Base-by-base conservation (phyloP, 2,888 invertebrate genomes). In the Julus scanicus region DNA sequence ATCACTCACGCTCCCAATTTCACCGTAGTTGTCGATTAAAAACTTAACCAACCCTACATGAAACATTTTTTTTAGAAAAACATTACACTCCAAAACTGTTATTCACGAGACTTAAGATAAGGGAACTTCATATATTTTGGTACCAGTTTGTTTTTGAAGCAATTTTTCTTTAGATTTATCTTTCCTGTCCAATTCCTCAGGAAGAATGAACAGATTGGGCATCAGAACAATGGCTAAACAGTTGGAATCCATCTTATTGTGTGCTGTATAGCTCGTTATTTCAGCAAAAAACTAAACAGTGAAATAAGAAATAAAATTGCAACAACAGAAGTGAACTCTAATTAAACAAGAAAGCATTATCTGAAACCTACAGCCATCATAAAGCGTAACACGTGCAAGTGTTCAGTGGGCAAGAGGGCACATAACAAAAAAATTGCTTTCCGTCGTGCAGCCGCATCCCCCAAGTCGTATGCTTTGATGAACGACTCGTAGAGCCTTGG, bases 151-250 rank as follows among this genome's bases (percentile, higher is more conserved):
- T n/a, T 91, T 90, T 89, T 91, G 91, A 6, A 92, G 89, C 9
- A 91, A 89, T 37, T 44, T 48, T 40, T 40, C 87, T 57, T 40
- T 87, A n/a, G 17, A 15, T 40, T 87, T 87, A 91, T 90, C 91
- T 92, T 93, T 90, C 39, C 92, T 91, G 88, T 92, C 91, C 53
- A 90, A 91, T 86, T 91, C 91, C 89, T 95, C 95, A 87, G 95
- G 95, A 15, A 95, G 92, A 0, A 97, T 97, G 95, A 98, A 96
- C 87, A 98, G 94, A 91, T 96, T 96, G 0, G 97, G 97, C 0
- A 96, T 95, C 91, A 98, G 93, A 48, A 97, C 95, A 90, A 97
- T 95, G 1, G 97, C 96, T 89, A 98, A 93, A 93, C 98, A 98
- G 87, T 95, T 95, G 0, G 95, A 93, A 90, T 95, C 95, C 98